phyloP scores from a whole-genome alignment of 30 jellyfish, hydroid and myxozoan species.

The Turritopsis rubra region DNA sequence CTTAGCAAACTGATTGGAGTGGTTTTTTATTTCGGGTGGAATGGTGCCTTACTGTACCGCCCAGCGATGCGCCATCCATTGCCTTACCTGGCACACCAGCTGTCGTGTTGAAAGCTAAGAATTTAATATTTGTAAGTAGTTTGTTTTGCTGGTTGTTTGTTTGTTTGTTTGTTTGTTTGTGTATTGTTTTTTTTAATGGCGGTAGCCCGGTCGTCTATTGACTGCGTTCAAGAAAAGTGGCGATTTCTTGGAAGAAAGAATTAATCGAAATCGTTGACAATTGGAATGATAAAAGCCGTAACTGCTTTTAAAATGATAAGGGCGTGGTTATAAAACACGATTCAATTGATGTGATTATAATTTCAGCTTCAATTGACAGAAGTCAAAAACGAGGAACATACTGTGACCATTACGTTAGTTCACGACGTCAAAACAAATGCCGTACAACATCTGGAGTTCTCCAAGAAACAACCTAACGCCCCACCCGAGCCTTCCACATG shows the following conservation, averaged over 20 bases:
- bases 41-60: slow-evolving; percentile 83
- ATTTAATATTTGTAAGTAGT: slow-evolving; percentile 75
- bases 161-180: no score
- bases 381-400: slow-evolving; percentile 44
- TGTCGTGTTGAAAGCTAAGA: slow-evolving; percentile 74
- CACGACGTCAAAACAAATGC: slow-evolving; percentile 61
- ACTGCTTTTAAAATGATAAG: background rate
- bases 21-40: slow-evolving; percentile 39
- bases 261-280: background rate
- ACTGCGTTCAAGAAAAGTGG: background rate
- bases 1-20: slow-evolving; percentile 41
- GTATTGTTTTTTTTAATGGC: no score
- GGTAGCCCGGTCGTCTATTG: no score
- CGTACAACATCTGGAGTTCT: slow-evolving; percentile 73
- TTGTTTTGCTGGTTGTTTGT: no score
- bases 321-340: background rate
- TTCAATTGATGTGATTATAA: background rate
- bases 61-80: slow-evolving; percentile 59
- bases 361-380: slow-evolving; percentile 77
- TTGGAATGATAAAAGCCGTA: no score
- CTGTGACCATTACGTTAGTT: slow-evolving; percentile 58
- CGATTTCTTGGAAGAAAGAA: background rate
- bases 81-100: slow-evolving; percentile 98
- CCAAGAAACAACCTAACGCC: slow-evolving; percentile 42
- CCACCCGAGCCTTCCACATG: slow-evolving; percentile 91